These are phyloP conservation scores for Psilanteris sp. DNA, from an alignment of 1,140 invertebrate species.

Conservation along the genomic window DNA sequence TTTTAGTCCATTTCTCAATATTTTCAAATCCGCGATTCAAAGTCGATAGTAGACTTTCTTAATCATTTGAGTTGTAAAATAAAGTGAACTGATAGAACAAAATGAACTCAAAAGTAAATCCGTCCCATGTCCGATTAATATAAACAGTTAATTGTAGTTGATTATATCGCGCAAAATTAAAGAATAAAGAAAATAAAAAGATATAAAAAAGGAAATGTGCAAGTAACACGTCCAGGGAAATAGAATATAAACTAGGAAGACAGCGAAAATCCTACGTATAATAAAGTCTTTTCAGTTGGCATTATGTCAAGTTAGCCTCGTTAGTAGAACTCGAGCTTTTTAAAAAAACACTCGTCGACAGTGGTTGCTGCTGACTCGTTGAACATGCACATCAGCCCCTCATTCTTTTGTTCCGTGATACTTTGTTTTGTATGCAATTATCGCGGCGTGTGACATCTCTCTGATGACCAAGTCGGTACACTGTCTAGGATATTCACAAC, in stretches of 20 bases:
- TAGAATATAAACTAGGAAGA: conserved; percentile 60
- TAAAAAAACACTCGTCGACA: conserved; percentile 73
- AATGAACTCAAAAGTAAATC: too few species aligned
- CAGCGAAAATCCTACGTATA: conserved; percentile 66
- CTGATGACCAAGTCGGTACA: conserved; percentile 57
- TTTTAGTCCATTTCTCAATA: too few species aligned
- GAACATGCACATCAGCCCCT: conserved; percentile 73
- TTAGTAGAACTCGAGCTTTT: conserved; percentile 77
- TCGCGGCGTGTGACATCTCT: conserved; percentile 60
- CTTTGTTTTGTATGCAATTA: conserved; percentile 67
- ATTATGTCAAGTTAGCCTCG: conserved; percentile 80
- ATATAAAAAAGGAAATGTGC: conserved; percentile 35
- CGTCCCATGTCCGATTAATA: too few species aligned
- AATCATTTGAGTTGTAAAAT: too few species aligned
- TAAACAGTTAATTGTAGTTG: too few species aligned
- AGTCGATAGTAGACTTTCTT: too few species aligned
- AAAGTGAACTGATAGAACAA: too few species aligned
- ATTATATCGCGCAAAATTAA: conserved; percentile 45
- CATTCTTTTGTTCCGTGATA: conserved; percentile 62
- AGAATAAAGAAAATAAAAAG: conserved; percentile 34
- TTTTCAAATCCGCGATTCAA: too few species aligned
- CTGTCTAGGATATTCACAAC: conserved; percentile 31
- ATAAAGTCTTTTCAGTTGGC: conserved; percentile 78
- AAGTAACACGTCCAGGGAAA: conserved; percentile 30
- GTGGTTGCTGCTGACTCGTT: conserved; percentile 75